Evolutionary conservation across 35 echinoderm and acorn worm genomes (phyloP).

Genomic region (Strongylocentrotus purpuratus): DNA sequence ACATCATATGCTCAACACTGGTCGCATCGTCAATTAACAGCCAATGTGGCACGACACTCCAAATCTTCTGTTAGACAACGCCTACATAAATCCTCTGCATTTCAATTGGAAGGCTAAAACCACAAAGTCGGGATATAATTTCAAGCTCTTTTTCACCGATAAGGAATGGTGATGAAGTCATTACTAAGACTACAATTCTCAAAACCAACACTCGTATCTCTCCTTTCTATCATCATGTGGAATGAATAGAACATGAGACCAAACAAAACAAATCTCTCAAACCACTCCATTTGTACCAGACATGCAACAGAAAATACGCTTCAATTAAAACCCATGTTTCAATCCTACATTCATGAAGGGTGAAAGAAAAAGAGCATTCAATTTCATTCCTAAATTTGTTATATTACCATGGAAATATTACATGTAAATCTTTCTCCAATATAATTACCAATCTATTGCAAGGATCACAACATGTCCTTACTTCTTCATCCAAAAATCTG

Average conservation of each 20-base stretch:
- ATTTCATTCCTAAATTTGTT: background rate
- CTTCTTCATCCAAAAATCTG: background rate
- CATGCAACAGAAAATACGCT: background rate
- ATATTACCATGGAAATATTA: background rate
- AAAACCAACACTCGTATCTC: background rate
- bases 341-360: background rate
- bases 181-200: background rate
- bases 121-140: background rate
- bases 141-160: background rate
- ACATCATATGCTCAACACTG: background rate
- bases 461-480: background rate
- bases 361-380: background rate
- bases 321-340: background rate
- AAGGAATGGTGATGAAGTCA: background rate
- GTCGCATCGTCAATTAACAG: background rate
- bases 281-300: background rate
- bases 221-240: constrained; percentile 1
- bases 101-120: background rate
- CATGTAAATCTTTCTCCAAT: background rate
- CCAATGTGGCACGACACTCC: background rate
- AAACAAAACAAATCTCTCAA: background rate
- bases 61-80: background rate
- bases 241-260: background rate
- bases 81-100: background rate
- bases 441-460: background rate